Evolutionary conservation across 2,113 vertebrate species (phyloP), one percentile per base, ranked within the genome.

Genomic region (Porphyrio hochstetteri): DNA sequence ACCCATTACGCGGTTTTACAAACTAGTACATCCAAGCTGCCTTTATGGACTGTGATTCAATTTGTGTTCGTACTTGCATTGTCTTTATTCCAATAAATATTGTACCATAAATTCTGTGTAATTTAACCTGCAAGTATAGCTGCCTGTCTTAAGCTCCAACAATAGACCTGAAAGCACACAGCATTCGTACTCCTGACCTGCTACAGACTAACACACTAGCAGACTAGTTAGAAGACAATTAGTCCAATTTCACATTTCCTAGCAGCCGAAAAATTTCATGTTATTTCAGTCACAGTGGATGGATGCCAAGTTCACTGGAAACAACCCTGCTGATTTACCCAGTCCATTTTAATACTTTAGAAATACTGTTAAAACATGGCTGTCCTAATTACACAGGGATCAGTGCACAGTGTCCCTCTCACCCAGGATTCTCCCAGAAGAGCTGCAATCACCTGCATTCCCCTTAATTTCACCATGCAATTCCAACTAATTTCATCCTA

Each of bases 401-500:
- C 98, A 98, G 98, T 92, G 94, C 98, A 97, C 98, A 97, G 95
- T 94, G 96, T 98, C 98, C 98, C 98, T 97, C 98, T 98, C 98
- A 98, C 98, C 98, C 97, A 97, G 97, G 97, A 97, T 97, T 98
- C 98, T 98, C 98, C 98, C 98, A 98, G 97, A 98, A 98, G 98
- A 98, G 97, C 97, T 97, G 96, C 97, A 98, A 98, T 99, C 98
- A 99, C 98, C 98, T 98, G 98, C 97, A 98, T 98, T 98, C 98
- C 97, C 97, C 97, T 97, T 98, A 98, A 98, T 98, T 98, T 98
- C 97, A 98, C 98, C 98, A 98, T 98, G 98, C 98, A 98, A 98
- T 98, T 98, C 98, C 98, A 98, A 99, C 99, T 99, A 99, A 99
- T 99, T 99, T 98, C 98, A 99, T 98, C 98, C 98, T 98, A 98